Base-by-base conservation (phyloP, 1,140 invertebrate species). In the Pogonus chalceus region DNA sequence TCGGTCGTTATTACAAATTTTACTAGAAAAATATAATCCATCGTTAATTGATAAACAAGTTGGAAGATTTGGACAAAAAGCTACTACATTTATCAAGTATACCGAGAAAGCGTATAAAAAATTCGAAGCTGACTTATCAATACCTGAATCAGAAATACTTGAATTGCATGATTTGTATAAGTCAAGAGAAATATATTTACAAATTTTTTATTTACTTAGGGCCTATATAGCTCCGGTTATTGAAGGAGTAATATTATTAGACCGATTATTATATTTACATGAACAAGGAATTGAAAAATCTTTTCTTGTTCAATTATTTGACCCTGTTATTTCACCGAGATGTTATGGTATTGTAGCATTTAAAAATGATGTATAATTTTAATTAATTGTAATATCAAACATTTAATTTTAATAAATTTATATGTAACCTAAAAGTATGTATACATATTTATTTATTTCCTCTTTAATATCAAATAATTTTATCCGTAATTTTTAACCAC, bases 161-260 rank as follows among this genome's bases (percentile, higher is more conserved):
- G 52, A 71, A 37, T 62, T 81, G 16, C 72, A 76, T 52, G 52
- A 70, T 2, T 65, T 64, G 7, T 71, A 80, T 59, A 53, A 73
- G 56, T 24, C 60, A 43, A 65, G 77, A 12, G 75, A 79, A 68
- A 76, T 81, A 65, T 78, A 83, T 66, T 76, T 94, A 20, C 76
- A 88, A 55, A 65, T 85, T 16, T 95, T 92, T 69, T 91, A 92
- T 76, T 79, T 88, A 21, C 60, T 95, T 21, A 78, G 91, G 59
- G 76, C 90, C 62, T 77, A 84, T 56, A 72, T 92, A 54, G 88
- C 90, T 12, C 88, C 90, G 20, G 77, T 92, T 9, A 73, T 96
- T 26, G 93, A 97, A 73, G 80, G 79, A 58, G 71, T 92, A 0
- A 85, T 96, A 59, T 73, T 95, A 46, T 69, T 95, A 18, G 92